Percentiles rank a stretch among this genome's conserved stretches.
These are phyloP conservation scores for Lysiphlebus fabarum DNA, from an alignment of 1,140 invertebrate genomes.

Conservation along the genomic window DNA sequence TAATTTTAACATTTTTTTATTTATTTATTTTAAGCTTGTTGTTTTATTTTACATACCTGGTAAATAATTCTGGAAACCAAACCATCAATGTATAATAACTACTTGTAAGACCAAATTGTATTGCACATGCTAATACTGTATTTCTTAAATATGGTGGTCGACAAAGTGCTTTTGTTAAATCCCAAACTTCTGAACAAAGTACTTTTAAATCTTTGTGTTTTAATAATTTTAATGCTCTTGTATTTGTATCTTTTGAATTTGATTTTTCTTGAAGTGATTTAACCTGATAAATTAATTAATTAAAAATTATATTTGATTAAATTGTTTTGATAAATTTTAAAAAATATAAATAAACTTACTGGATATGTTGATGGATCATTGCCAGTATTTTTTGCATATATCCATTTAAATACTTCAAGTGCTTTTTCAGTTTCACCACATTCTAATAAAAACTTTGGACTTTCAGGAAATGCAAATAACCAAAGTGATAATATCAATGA, in stretches of 20 bases:
- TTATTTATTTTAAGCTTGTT: background rate
- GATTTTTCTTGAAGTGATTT: slow-evolving; percentile 65
- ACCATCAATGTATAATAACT: slow-evolving; percentile 82
- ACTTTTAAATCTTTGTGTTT: slow-evolving; percentile 67
- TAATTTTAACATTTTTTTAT: background rate
- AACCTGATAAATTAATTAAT: slow-evolving; percentile 51
- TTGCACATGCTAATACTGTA: slow-evolving; percentile 68
- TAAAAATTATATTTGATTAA: slow-evolving; percentile 1
- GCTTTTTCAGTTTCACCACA: slow-evolving; percentile 72
- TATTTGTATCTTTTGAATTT: slow-evolving; percentile 57
- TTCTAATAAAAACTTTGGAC: slow-evolving; percentile 79
- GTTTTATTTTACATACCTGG: slow-evolving; percentile 31
- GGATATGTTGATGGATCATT: slow-evolving; percentile 65
- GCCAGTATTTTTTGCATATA: slow-evolving; percentile 70
- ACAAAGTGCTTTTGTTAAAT: slow-evolving; percentile 66
- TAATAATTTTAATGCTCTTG: slow-evolving; percentile 50
- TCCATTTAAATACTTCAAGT: slow-evolving; percentile 64
- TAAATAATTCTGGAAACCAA: slow-evolving; percentile 79
- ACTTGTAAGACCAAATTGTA: slow-evolving; percentile 72
- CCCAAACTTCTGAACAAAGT: slow-evolving; percentile 63
- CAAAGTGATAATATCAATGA: slow-evolving; percentile 62
- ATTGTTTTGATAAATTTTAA: background rate
- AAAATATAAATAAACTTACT: slow-evolving; percentile 53
- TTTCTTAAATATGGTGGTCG: slow-evolving; percentile 67
- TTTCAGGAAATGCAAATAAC: slow-evolving; percentile 78